These are phyloP conservation scores for Amniataba percoides DNA, from an alignment of 2,797 vertebrate species.

Conservation along the genomic window DNA sequence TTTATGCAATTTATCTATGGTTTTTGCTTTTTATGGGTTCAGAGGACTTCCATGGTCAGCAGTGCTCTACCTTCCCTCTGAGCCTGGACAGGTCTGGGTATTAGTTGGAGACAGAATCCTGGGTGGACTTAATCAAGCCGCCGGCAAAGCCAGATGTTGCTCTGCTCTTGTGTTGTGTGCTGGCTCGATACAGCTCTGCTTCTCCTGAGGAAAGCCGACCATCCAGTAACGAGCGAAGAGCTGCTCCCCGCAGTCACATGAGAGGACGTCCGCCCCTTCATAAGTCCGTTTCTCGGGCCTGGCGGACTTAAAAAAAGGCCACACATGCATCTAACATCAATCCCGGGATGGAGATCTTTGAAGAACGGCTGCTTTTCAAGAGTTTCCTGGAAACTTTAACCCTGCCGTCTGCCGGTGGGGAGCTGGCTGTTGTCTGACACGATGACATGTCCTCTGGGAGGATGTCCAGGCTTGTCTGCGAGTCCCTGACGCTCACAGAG, in stretches of 20 bases:
- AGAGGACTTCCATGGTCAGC: no score
- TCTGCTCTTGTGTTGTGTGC: background rate
- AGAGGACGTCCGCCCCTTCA: background rate
- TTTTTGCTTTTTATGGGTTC: no score
- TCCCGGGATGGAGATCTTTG: background rate
- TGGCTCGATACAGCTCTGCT: background rate
- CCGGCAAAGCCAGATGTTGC: background rate
- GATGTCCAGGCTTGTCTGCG: background rate
- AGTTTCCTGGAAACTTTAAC: background rate
- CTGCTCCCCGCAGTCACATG: conserved; percentile 8
- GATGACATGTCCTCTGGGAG: background rate
- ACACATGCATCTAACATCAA: background rate
- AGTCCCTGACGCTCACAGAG: background rate
- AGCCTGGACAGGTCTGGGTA: no score
- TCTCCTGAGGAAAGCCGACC: conserved; percentile 1
- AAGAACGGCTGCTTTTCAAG: background rate
- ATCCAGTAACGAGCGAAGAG: conserved; percentile 1
- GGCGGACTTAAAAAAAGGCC: background rate
- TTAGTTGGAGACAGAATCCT: background rate
- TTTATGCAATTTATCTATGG: no score
- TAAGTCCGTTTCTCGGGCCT: background rate
- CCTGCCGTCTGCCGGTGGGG: background rate
- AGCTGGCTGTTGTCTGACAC: background rate
- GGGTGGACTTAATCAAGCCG: background rate
- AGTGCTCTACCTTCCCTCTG: no score